Evolutionary conservation across 2,113 vertebrate species (phyloP).

Genomic region (Orycteropus afer): DNA sequence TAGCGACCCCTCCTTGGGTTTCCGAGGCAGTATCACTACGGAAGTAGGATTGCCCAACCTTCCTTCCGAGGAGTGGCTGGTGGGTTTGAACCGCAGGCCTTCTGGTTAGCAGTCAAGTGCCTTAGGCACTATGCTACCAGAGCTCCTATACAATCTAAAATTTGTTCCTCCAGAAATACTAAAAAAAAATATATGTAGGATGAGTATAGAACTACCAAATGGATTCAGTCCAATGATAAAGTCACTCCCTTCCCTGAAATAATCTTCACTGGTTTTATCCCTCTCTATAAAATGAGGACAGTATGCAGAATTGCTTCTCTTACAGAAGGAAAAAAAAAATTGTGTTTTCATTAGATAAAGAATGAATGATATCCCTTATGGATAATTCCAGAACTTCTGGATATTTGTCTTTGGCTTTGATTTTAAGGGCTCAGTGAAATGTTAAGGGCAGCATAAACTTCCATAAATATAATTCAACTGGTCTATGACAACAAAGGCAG

Average conservation of each 20-base stretch:
- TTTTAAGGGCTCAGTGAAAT: slow-evolving; percentile 59
- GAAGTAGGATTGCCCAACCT: too few relatives aligned
- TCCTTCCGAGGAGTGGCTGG: too few relatives aligned
- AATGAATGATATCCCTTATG: slow-evolving; percentile 11
- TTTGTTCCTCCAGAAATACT: background rate
- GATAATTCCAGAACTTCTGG: slow-evolving; percentile 61
- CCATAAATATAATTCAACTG: slow-evolving; percentile 81
- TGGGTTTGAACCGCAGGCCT: too few relatives aligned
- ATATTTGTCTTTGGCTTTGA: slow-evolving; percentile 10
- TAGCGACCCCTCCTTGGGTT: too few relatives aligned
- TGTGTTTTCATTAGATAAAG: slow-evolving; percentile 45
- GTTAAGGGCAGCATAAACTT: slow-evolving; percentile 52
- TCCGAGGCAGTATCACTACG: too few relatives aligned
- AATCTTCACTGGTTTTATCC: background rate
- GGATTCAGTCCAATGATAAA: slow-evolving; percentile 52
- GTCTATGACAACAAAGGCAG: slow-evolving; percentile 79
- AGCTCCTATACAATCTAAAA: too few relatives aligned
- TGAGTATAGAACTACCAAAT: background rate
- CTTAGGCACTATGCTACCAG: too few relatives aligned
- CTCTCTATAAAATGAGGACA: slow-evolving; percentile 52
- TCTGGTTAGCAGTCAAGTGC: too few relatives aligned
- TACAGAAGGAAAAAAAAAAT: slow-evolving; percentile 62
- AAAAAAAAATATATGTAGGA: background rate
- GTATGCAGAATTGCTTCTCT: slow-evolving; percentile 35
- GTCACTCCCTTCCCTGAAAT: slow-evolving; percentile 13